Conservation (phyloP, 2,888 invertebrate genomes). For the Drosophila colorata region DNA sequence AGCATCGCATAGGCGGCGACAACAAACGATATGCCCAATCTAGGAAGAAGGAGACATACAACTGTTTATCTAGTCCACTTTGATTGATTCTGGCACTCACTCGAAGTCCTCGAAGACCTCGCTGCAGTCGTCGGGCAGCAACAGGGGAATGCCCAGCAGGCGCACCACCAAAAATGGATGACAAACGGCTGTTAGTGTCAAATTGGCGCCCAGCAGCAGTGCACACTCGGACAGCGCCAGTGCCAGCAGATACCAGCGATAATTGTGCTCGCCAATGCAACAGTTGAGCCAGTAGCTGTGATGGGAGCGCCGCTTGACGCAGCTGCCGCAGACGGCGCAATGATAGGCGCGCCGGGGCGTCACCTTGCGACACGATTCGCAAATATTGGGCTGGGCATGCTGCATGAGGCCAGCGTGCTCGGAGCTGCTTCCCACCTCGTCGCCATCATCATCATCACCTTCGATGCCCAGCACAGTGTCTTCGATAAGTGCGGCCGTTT, state of each 20-base stretch:
- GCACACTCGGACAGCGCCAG: slow-evolving; percentile 89
- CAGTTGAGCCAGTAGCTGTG: slow-evolving; percentile 94
- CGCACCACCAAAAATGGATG: slow-evolving; percentile 88
- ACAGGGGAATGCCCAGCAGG: slow-evolving; percentile 85
- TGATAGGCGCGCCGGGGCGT: slow-evolving; percentile 90
- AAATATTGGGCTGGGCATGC: slow-evolving; percentile 84
- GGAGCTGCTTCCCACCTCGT: slow-evolving; percentile 25
- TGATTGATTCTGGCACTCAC: slow-evolving; percentile 86
- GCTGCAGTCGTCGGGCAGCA: slow-evolving; percentile 93
- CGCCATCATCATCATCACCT: slow-evolving; percentile 49
- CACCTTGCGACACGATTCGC: slow-evolving; percentile 88
- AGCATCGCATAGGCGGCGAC: slow-evolving; percentile 86
- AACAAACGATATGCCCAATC: slow-evolving; percentile 87
- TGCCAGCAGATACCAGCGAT: slow-evolving; percentile 90
- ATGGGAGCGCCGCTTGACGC: slow-evolving; percentile 91
- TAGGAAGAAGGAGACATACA: slow-evolving; percentile 23
- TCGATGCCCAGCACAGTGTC: slow-evolving; percentile 72
- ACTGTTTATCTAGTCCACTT: background rate
- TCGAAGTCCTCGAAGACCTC: slow-evolving; percentile 92
- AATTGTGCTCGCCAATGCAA: slow-evolving; percentile 93
- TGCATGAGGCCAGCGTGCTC: slow-evolving; percentile 75
- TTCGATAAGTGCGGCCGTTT: slow-evolving; percentile 72
- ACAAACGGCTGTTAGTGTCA: slow-evolving; percentile 93
- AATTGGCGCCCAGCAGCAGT: slow-evolving; percentile 90
- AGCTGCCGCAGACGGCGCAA: slow-evolving; percentile 93